A percentile compares a stretch with the other conserved stretches of the same genome.
These are phyloP conservation scores for Anoplophora glabripennis DNA, from an alignment of 1,140 invertebrate genomes.

Conservation along the genomic window DNA sequence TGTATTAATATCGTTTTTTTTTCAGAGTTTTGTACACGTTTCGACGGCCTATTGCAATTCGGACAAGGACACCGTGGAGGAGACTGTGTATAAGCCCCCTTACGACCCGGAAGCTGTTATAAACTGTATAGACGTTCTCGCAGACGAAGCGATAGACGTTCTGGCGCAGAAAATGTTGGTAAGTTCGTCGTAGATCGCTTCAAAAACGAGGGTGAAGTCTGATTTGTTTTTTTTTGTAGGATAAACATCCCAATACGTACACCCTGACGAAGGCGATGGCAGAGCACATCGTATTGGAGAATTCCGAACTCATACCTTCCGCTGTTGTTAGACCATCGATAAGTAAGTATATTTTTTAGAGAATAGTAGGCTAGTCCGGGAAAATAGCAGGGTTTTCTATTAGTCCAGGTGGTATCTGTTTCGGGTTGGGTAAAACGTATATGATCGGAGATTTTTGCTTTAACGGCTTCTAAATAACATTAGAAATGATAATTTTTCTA, in stretches of 20 bases:
- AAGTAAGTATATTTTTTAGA: constrained; percentile 51
- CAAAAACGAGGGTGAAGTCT: not conserved
- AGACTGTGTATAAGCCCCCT: constrained; percentile 68
- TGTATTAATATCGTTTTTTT: constrained; percentile 19
- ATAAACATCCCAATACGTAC: constrained; percentile 83
- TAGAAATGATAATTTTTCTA: too few species aligned
- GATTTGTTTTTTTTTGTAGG: constrained; percentile 44
- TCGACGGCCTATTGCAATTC: constrained; percentile 88
- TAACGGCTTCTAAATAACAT: too few species aligned
- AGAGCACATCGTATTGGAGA: constrained; percentile 68
- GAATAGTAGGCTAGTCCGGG: too few species aligned
- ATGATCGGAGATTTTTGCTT: too few species aligned
- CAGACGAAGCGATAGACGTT: constrained; percentile 57
- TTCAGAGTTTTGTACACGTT: constrained; percentile 75
- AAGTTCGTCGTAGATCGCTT: constrained; percentile 30
- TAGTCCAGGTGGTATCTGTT: too few species aligned
- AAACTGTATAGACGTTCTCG: constrained; percentile 58
- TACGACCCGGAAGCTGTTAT: constrained; percentile 63
- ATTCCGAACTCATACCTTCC: constrained; percentile 67
- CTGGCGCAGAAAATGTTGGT: constrained; percentile 57
- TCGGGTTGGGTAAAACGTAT: too few species aligned
- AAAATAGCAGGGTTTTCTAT: too few species aligned
- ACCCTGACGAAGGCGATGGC: constrained; percentile 84
- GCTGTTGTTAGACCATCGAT: constrained; percentile 92
- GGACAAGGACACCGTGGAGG: constrained; percentile 65